A percentile compares a stretch with the other conserved stretches of the same genome.
Evolutionary conservation across 2,888 invertebrate genomes (phyloP).

Genomic region (Furcula furcula): DNA sequence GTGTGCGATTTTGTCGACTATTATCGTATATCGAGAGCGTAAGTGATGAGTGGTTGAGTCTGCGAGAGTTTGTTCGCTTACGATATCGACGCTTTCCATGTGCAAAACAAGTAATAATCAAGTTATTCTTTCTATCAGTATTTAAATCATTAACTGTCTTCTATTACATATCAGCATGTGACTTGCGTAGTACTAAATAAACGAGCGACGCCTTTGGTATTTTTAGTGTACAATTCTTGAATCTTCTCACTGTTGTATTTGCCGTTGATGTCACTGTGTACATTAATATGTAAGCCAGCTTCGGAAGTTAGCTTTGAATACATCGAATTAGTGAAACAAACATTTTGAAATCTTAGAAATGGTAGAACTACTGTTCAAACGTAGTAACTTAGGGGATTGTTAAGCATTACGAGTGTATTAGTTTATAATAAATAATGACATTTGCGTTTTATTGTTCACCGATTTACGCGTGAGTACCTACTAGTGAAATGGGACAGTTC

Average conservation of each 20-base stretch:
- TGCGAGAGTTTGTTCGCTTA: conserved; percentile 42
- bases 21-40: conserved; percentile 57
- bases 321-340: conserved; percentile 74
- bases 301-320: conserved; percentile 63
- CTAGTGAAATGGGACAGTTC: conserved; percentile 51
- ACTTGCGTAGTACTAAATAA: conserved; percentile 69
- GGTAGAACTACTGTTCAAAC: conserved; percentile 50
- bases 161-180: conserved; percentile 79
- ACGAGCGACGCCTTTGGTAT: conserved; percentile 58
- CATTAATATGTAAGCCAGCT: conserved; percentile 52
- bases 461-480: conserved; percentile 32
- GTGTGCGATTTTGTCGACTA: conserved; percentile 64
- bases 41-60: conserved; percentile 38
- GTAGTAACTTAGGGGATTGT: conserved; percentile 51
- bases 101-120: conserved; percentile 44
- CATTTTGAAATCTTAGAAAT: conserved; percentile 54
- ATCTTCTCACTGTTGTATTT: conserved; percentile 63
- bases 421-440: conserved; percentile 43
- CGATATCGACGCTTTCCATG: conserved; percentile 56
- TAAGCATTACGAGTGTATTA: conserved; percentile 51
- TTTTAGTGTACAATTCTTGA: conserved; percentile 53
- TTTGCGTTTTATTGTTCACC: conserved; percentile 42
- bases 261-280: conserved; percentile 60
- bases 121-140: conserved; percentile 62
- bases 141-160: conserved; percentile 69